A percentile compares a stretch with the other conserved stretches of the same genome.
Evolutionary conservation across 2,113 vertebrate genomes (phyloP).

Genomic region (Chascanopsetta lugubris): DNA sequence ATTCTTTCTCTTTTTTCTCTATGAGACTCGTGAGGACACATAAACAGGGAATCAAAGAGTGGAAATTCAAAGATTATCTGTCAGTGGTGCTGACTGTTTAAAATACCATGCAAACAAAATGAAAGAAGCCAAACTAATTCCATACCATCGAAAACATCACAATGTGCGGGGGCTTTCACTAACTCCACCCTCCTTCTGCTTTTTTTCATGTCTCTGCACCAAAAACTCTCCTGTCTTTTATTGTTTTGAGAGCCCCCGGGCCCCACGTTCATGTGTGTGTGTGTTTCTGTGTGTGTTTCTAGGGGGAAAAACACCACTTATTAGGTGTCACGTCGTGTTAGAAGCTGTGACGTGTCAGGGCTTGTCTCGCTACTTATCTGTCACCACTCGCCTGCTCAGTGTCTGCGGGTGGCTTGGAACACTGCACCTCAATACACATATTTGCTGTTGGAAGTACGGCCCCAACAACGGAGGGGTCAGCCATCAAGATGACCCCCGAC

Average conservation of each 20-base stretch:
- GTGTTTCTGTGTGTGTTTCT: slow-evolving; percentile 33
- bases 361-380: slow-evolving; percentile 68
- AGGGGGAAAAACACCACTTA: slow-evolving; percentile 60
- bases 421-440: slow-evolving; percentile 66
- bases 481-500: slow-evolving; percentile 70
- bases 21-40: slow-evolving; percentile 32
- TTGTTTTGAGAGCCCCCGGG: slow-evolving; percentile 41
- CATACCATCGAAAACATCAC: slow-evolving; percentile 44
- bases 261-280: slow-evolving; percentile 12
- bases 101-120: slow-evolving; percentile 61
- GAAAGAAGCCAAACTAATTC: slow-evolving; percentile 39
- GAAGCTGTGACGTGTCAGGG: slow-evolving; percentile 67
- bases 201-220: slow-evolving; percentile 40
- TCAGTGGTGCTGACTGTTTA: slow-evolving; percentile 53
- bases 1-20: slow-evolving; percentile 31
- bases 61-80: slow-evolving; percentile 46
- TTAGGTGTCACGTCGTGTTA: slow-evolving; percentile 65
- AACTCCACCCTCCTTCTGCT: background rate
- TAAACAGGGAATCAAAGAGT: slow-evolving; percentile 52
- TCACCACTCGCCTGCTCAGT: slow-evolving; percentile 64
- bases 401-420: slow-evolving; percentile 66
- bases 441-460: slow-evolving; percentile 59
- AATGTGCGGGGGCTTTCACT: slow-evolving; percentile 34
- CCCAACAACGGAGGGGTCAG: slow-evolving; percentile 63
- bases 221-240: slow-evolving; percentile 29